Percentiles rank a stretch among this genome's conserved stretches.
phyloP scores from a whole-genome alignment of 2,113 vertebrate species.

The Catharus fuscescens region DNA sequence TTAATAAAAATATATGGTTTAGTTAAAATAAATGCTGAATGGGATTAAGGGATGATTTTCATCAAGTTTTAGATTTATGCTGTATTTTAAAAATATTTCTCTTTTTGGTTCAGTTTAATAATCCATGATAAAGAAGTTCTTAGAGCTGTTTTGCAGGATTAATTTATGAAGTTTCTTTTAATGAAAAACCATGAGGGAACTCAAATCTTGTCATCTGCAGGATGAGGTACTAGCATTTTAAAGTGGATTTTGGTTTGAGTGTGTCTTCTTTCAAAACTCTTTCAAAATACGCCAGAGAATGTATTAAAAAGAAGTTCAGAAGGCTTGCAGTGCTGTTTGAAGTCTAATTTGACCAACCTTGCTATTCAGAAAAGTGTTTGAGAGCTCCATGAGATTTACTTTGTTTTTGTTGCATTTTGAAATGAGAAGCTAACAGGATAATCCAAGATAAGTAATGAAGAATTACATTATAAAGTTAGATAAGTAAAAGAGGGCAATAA shows the following conservation, averaged over 20 bases:
- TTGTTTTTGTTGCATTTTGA: constrained; percentile 23
- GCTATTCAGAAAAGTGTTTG: constrained; percentile 1
- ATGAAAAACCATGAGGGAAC: not conserved
- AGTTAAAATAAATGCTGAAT: not conserved
- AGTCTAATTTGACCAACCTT: not conserved
- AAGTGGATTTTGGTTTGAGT: not conserved
- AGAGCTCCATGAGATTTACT: not conserved
- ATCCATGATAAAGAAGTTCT: not conserved
- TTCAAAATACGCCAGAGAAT: not conserved
- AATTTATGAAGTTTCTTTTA: not conserved
- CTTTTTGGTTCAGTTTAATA: not conserved
- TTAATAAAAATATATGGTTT: not conserved
- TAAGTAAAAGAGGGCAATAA: not conserved
- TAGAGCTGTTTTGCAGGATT: not conserved
- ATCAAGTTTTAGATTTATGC: not conserved
- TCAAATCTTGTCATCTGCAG: not conserved
- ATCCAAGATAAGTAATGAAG: not conserved
- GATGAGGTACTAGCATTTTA: not conserved
- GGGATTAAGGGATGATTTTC: not conserved
- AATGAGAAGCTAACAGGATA: not conserved
- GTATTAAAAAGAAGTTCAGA: not conserved
- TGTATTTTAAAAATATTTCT: not conserved
- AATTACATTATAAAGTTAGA: not conserved
- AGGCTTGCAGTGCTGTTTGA: not conserved
- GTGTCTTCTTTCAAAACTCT: not conserved